Evolutionary conservation across 2,113 vertebrate genomes (phyloP).

Genomic region (Larimichthys crocea): DNA sequence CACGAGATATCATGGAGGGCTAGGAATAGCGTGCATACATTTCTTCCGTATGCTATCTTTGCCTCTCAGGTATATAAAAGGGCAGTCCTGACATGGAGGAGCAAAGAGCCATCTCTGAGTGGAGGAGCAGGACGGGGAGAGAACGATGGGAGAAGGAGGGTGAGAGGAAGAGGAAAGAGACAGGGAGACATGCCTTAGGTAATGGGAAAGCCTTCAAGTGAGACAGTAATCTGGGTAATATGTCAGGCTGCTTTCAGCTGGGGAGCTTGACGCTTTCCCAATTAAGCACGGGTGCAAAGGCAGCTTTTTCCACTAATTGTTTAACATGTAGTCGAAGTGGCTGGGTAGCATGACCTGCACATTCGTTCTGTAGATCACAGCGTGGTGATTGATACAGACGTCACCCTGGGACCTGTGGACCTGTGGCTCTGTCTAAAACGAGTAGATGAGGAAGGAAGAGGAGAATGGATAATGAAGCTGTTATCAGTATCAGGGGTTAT

Average conservation of each 20-base stretch:
- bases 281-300: slow-evolving; percentile 68
- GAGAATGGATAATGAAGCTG: slow-evolving; percentile 56
- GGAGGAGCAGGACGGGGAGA: slow-evolving; percentile 25
- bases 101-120: slow-evolving; percentile 29
- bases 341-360: slow-evolving; percentile 36
- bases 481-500: slow-evolving; percentile 65
- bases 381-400: slow-evolving; percentile 48
- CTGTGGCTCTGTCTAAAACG: slow-evolving; percentile 27
- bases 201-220: slow-evolving; percentile 70
- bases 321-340: slow-evolving; percentile 60
- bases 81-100: slow-evolving; percentile 10
- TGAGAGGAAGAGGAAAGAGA: slow-evolving; percentile 26
- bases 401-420: slow-evolving; percentile 9
- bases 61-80: slow-evolving; percentile 26
- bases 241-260: slow-evolving; percentile 65
- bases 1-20: not conserved
- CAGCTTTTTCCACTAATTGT: slow-evolving; percentile 66
- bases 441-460: not conserved
- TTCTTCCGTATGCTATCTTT: slow-evolving; percentile 15
- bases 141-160: slow-evolving; percentile 8
- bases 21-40: not conserved
- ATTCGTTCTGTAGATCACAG: slow-evolving; percentile 45
- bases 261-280: slow-evolving; percentile 68
- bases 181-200: slow-evolving; percentile 52
- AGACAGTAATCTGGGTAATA: slow-evolving; percentile 74